Conservation (phyloP, 2,797 vertebrate species). For the Parauchenoglanis ngamensis region DNA sequence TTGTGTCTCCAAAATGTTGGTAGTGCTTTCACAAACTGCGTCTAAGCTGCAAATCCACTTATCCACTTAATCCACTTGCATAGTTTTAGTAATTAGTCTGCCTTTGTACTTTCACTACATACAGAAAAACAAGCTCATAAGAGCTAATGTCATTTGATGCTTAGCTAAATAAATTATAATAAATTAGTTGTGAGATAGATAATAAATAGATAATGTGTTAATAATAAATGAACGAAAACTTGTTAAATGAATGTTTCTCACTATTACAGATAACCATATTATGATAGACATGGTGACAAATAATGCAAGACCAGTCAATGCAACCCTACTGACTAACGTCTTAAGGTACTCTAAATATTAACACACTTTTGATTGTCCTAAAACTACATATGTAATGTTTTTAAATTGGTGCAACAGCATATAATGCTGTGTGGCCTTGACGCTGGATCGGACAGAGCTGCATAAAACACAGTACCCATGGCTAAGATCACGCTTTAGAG, state of each 20-base stretch:
- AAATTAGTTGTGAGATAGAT: too few species aligned
- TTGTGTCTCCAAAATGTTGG: slow-evolving; percentile 19
- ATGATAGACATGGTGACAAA: background rate
- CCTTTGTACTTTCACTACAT: slow-evolving; percentile 39
- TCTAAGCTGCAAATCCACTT: slow-evolving; percentile 39
- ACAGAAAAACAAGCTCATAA: slow-evolving; percentile 15
- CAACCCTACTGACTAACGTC: background rate
- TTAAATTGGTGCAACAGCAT: background rate
- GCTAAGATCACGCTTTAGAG: background rate
- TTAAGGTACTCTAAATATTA: background rate
- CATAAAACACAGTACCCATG: background rate
- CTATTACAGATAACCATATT: background rate
- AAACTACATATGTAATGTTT: background rate
- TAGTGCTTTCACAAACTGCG: slow-evolving; percentile 7
- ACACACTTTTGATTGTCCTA: background rate
- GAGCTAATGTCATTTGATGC: background rate
- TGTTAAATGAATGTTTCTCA: background rate
- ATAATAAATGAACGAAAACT: background rate
- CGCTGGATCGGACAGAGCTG: background rate
- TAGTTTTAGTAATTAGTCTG: slow-evolving; percentile 40
- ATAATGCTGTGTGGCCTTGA: background rate
- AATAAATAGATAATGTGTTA: too few species aligned
- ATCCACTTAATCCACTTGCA: slow-evolving; percentile 20
- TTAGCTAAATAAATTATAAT: background rate
- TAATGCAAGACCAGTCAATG: background rate